Base-by-base conservation (phyloP, 2,888 invertebrate species). In the Acrobeloides nanus region DNA sequence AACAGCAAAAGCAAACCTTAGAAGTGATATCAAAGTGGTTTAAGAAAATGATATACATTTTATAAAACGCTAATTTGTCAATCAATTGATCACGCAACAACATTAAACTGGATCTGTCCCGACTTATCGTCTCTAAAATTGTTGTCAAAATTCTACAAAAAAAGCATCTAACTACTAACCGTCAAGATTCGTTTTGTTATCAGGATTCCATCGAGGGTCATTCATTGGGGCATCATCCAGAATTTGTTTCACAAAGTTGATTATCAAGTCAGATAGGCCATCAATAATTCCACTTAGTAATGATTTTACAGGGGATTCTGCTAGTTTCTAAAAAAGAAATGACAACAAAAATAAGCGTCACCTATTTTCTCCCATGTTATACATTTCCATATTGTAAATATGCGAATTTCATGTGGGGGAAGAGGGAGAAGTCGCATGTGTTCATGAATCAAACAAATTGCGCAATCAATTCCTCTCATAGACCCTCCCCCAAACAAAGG, bases 61-160 rank as follows among this genome's bases (percentile, higher is more conserved):
- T 60, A 25, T 62, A 62, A 38, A 50, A 47, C 4, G 48, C 37
- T 20, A 59, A 26, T 31, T 57, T 57, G 21, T 48, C 51, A n/a
- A 41, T 38, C 7, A 57, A 37, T 8, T 62, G 58, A 4, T 34
- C n/a, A 25, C 12, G 20, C 5, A 20, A 42, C 39, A n/a, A n/a
- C 18, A 12, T 21, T 6, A 7, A 18, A 18, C 8, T 26, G n/a
- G 35, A 42, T 6, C 6, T 6, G 7, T 15, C 21, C 25, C 12
- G 10, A 10, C 43, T 39, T 10, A 35, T 8, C 12, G 10, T 35
- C 32, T n/a, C 10, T 20, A 12, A n/a, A 35, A 12, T 12, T 24
- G 27, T 25, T 3, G 15, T 18, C 18, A 15, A 23, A 32, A 21
- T 6, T 33, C 27, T 25, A 24, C 4, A 38, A 38, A 38, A 38